A percentile compares a stretch with the other conserved stretches of the same genome.
Conservation (phyloP, 2,797 vertebrate genomes). For the Florisuga fusca region DNA sequence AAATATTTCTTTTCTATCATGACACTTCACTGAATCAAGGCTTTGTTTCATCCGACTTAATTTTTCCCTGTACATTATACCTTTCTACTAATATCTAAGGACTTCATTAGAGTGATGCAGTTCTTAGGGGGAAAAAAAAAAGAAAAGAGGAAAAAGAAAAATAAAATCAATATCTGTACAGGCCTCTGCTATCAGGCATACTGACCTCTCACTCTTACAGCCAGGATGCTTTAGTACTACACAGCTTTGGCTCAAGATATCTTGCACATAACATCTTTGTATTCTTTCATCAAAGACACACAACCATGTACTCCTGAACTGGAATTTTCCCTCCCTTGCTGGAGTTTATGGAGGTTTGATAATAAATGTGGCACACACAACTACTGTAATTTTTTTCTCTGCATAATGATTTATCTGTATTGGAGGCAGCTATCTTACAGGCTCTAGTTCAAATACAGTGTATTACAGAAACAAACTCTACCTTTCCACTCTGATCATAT, state of each 20-base stretch:
- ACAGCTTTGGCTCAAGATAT: background rate
- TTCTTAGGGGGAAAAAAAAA: background rate
- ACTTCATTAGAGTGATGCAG: background rate
- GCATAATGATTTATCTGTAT: background rate
- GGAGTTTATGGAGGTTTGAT: background rate
- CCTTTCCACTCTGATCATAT: background rate
- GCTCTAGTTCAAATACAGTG: background rate
- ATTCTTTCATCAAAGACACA: background rate
- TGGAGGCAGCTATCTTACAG: background rate
- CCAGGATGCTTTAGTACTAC: background rate
- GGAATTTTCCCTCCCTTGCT: background rate
- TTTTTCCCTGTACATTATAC: background rate
- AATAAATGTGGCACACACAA: background rate
- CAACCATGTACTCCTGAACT: background rate
- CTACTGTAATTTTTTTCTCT: background rate
- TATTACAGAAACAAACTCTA: background rate
- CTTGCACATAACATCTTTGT: background rate
- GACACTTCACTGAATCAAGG: background rate
- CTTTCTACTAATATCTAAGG: background rate
- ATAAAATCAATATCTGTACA: background rate
- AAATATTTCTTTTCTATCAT: background rate
- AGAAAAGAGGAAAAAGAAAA: background rate
- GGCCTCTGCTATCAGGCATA: background rate
- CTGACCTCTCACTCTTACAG: background rate
- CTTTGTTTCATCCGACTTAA: background rate